Percentiles rank a stretch among this genome's conserved stretches.
Conservation (phyloP, 2,888 invertebrate genomes). For the Ochlodes sylvanus region DNA sequence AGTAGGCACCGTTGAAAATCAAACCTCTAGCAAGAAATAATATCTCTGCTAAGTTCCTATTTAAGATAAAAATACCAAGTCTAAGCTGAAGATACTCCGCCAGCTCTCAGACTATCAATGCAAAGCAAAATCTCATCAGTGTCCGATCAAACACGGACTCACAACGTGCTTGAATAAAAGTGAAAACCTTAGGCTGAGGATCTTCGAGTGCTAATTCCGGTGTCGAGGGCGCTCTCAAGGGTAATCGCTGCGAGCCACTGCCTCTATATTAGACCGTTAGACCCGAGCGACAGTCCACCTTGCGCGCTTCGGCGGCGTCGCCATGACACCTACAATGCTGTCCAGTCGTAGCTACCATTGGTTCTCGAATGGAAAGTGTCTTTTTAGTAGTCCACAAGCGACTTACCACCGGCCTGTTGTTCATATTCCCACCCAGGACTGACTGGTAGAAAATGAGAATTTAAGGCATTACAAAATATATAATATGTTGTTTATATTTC, state of each 20-base stretch:
- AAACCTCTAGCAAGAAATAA: too few relatives aligned
- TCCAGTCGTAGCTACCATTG: constrained; percentile 9
- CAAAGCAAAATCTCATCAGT: too few relatives aligned
- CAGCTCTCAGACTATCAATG: background rate
- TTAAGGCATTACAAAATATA: too few relatives aligned
- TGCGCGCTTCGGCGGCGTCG: constrained; percentile 36
- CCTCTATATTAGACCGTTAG: constrained; percentile 66
- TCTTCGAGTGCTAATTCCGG: constrained; percentile 70
- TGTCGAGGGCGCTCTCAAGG: constrained; percentile 68
- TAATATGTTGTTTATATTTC: too few relatives aligned
- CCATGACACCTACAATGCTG: constrained; percentile 22
- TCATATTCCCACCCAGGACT: too few relatives aligned
- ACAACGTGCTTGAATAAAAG: background rate
- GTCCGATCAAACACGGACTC: background rate
- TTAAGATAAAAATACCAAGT: too few relatives aligned
- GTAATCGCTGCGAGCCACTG: constrained; percentile 59
- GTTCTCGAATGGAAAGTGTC: constrained; percentile 6
- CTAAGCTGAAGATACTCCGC: too few relatives aligned
- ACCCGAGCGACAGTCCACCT: constrained; percentile 50
- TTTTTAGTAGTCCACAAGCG: too few relatives aligned
- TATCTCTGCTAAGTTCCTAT: too few relatives aligned
- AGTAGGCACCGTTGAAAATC: too few relatives aligned
- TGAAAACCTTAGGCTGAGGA: constrained; percentile 32
- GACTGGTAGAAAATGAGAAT: too few relatives aligned
- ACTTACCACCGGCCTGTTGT: too few relatives aligned